Evolutionary conservation across 2,888 invertebrate species (phyloP).

Genomic region (Nymphalis urticae): DNA sequence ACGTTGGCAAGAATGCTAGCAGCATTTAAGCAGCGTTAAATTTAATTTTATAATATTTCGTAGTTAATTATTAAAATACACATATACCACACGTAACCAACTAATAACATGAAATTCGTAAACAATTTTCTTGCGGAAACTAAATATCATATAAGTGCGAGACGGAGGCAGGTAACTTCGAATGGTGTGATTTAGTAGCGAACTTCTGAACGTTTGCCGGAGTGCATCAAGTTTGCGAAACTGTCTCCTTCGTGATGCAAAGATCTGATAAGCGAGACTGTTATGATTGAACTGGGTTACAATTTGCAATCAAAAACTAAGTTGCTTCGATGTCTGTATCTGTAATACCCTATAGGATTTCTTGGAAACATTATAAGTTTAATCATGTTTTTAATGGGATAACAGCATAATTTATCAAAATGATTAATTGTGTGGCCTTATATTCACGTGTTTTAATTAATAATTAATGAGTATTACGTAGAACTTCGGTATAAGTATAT

Average conservation of each 20-base stretch:
- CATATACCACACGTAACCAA: neutral
- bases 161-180: constrained; percentile 33
- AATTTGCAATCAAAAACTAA: neutral
- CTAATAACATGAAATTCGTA: neutral
- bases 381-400: no score
- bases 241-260: constrained; percentile 44
- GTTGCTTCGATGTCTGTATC: neutral
- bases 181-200: constrained; percentile 63
- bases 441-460: no score
- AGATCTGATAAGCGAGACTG: constrained; percentile 28
- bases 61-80: neutral
- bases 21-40: no score
- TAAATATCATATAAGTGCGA: constrained; percentile 35
- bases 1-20: no score
- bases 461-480: no score
- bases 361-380: neutral
- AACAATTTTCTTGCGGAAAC: constrained; percentile 5
- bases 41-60: no score
- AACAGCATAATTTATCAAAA: no score
- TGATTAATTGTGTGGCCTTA: no score
- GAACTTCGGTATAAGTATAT: no score
- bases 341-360: neutral
- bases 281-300: constrained; percentile 31
- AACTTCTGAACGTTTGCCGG: constrained; percentile 58
- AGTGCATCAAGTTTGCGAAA: constrained; percentile 56